Evolutionary conservation across 2,797 vertebrate genomes (phyloP).

Genomic region (Cossypha polioptera): DNA sequence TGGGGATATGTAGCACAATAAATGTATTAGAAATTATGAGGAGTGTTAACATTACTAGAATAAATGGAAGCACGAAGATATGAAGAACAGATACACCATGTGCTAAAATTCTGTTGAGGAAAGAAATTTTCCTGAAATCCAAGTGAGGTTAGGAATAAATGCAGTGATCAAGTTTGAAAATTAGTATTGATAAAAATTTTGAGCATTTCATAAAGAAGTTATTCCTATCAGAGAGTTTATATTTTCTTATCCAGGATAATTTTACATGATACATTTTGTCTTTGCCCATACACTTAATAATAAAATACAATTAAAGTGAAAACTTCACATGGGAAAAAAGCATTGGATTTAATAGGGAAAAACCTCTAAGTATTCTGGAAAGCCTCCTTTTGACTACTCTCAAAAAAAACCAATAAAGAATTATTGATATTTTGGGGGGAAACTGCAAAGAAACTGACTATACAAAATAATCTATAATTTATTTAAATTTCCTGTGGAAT

Average conservation of each 20-base stretch:
- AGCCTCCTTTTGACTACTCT: accelerated
- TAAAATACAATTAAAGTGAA: not conserved
- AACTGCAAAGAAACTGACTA: not conserved
- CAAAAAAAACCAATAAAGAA: not conserved
- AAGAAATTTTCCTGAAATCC: not conserved
- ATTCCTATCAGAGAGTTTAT: not conserved
- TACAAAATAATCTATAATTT: not conserved
- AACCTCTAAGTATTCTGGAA: not conserved
- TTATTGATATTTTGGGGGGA: not conserved
- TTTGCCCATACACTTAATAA: not conserved
- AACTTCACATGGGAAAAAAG: not conserved
- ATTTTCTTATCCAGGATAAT: not conserved
- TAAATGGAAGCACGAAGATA: not conserved
- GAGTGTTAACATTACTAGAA: not conserved
- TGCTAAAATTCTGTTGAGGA: not conserved
- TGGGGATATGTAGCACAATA: not conserved
- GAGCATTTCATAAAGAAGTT: not conserved
- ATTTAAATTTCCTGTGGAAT: not conserved
- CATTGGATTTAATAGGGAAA: not conserved
- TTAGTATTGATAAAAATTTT: not conserved
- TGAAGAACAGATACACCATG: not conserved
- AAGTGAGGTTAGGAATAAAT: not conserved
- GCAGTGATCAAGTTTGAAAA: not conserved
- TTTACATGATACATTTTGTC: not conserved
- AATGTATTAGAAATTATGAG: not conserved